Evolutionary conservation across 2,113 vertebrate genomes (phyloP).

Genomic region (Pelmatolapia mariae): DNA sequence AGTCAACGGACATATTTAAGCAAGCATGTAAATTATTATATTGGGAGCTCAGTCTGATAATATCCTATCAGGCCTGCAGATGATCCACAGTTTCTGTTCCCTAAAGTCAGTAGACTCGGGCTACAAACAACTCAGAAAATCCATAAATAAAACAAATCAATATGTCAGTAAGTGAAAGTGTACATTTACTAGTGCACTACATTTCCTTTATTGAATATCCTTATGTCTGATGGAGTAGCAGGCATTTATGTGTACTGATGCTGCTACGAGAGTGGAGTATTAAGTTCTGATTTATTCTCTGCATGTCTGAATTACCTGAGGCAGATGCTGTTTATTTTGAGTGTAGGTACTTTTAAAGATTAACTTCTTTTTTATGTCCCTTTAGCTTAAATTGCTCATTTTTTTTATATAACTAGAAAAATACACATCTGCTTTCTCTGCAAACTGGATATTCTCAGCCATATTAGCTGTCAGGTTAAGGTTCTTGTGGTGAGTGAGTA

Average conservation of each 20-base stretch:
- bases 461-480: neutral
- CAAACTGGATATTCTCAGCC: neutral
- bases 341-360: neutral
- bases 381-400: neutral
- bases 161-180: neutral
- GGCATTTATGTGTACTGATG: neutral
- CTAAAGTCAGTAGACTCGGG: neutral
- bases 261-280: neutral
- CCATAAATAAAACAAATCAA: constrained; percentile 9
- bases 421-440: neutral
- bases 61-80: neutral
- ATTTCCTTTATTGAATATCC: constrained; percentile 10
- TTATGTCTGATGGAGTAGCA: neutral
- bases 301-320: constrained; percentile 6
- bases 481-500: neutral
- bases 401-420: neutral
- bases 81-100: neutral
- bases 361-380: neutral
- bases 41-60: neutral
- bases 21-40: neutral
- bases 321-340: neutral
- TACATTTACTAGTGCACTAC: neutral
- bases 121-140: neutral
- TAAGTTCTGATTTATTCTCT: constrained; percentile 9
- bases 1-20: neutral